Evolutionary conservation across 2,888 invertebrate species (phyloP).

Genomic region (Cepaea hortensis): DNA sequence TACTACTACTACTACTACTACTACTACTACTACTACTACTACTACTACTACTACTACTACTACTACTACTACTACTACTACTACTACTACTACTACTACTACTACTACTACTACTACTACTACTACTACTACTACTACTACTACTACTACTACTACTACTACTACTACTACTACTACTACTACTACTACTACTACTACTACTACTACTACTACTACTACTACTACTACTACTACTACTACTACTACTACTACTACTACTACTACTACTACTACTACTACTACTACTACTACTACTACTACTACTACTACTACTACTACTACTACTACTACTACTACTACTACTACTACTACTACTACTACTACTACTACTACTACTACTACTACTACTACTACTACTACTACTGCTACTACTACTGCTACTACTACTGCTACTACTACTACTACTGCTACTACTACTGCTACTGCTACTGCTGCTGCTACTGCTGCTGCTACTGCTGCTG

Average conservation of each 20-base stretch:
- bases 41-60: neutral
- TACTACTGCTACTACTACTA: constrained; percentile 33
- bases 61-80: constrained; percentile 20
- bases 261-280: constrained; percentile 30
- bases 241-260: constrained; percentile 36
- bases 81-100: constrained; percentile 40
- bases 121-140: constrained; percentile 1
- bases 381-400: constrained; percentile 14
- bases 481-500: neutral
- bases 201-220: constrained; percentile 34
- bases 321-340: constrained; percentile 38
- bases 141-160: neutral
- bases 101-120: constrained; percentile 31
- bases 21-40: constrained; percentile 4
- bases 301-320: constrained; percentile 37
- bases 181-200: constrained; percentile 33
- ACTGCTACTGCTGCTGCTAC: constrained; percentile 11
- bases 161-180: constrained; percentile 26
- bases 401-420: constrained; percentile 27
- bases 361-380: constrained; percentile 26
- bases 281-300: constrained; percentile 36
- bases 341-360: constrained; percentile 28
- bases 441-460: constrained; percentile 28
- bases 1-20: constrained; percentile 10
- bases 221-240: constrained; percentile 35